Conservation (phyloP, 2,797 vertebrate species). For the Falco berigora region DNA sequence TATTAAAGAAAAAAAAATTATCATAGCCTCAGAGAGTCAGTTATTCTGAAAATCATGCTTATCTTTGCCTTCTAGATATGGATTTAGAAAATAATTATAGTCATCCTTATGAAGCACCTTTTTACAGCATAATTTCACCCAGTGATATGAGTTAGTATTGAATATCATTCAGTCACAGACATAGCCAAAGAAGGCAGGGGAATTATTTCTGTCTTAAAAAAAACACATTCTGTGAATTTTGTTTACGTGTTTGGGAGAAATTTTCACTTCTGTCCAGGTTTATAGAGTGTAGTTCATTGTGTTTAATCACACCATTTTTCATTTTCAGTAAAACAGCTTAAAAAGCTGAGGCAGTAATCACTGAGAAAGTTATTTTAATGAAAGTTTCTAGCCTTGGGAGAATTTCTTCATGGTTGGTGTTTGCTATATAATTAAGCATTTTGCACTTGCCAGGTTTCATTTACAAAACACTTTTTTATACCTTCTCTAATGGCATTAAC, state of each 20-base stretch:
- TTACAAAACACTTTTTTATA: not conserved
- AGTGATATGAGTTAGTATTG: not conserved
- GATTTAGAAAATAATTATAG: not conserved
- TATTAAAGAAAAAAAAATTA: not conserved
- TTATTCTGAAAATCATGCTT: not conserved
- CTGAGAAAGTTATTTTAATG: not conserved
- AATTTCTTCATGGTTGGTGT: not conserved
- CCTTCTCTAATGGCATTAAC: not conserved
- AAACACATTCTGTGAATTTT: not conserved
- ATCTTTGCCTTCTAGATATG: not conserved
- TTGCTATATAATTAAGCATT: not conserved
- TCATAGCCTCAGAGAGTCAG: not conserved
- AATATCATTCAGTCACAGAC: not conserved
- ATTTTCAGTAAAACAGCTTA: not conserved
- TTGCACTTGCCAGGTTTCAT: not conserved
- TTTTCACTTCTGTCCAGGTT: not conserved
- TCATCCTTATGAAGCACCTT: not conserved
- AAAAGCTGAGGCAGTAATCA: not conserved
- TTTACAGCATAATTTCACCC: not conserved
- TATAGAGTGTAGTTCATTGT: not conserved
- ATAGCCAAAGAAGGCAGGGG: not conserved
- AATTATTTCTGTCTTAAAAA: not conserved
- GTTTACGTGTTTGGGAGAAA: not conserved
- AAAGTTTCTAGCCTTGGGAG: not conserved
- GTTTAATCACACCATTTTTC: not conserved